Conservation (phyloP, 1,140 invertebrate genomes). For the Uloborus diversus region DNA sequence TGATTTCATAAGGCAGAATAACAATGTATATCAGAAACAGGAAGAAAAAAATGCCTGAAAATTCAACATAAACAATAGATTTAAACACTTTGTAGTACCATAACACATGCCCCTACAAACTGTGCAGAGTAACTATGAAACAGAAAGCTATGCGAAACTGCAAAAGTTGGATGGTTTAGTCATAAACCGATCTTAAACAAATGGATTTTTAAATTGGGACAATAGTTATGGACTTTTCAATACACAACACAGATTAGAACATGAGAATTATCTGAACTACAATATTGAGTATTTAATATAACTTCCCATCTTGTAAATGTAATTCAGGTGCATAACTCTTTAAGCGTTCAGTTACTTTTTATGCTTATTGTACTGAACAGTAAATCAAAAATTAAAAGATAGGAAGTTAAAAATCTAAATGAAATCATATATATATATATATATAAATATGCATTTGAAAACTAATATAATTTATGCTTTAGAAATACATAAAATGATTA, state of each 20-base stretch:
- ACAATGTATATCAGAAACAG: constrained; percentile 40
- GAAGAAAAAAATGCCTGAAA: neutral
- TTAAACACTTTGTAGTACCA: neutral
- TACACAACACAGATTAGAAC: constrained; percentile 24
- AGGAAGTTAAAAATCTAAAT: constrained; percentile 18
- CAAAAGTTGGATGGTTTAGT: neutral
- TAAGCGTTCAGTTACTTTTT: constrained; percentile 24
- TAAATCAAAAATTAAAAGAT: constrained; percentile 19
- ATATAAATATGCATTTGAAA: too few species aligned
- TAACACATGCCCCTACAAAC: neutral
- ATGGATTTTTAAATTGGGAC: neutral
- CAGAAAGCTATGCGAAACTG: neutral
- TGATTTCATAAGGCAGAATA: constrained; percentile 27
- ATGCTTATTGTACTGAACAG: constrained; percentile 43
- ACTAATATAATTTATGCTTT: constrained; percentile 15
- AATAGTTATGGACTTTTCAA: neutral
- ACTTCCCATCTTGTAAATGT: constrained; percentile 33
- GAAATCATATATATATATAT: constrained; percentile 11
- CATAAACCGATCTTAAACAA: neutral
- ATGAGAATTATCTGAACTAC: constrained; percentile 5
- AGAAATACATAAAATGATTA: constrained; percentile 32
- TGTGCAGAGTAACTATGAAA: neutral
- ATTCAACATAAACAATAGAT: neutral
- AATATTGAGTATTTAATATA: neutral
- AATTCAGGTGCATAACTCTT: constrained; percentile 14